Base-by-base conservation (phyloP, 1,140 invertebrate species). In the Bombus balteatus region DNA sequence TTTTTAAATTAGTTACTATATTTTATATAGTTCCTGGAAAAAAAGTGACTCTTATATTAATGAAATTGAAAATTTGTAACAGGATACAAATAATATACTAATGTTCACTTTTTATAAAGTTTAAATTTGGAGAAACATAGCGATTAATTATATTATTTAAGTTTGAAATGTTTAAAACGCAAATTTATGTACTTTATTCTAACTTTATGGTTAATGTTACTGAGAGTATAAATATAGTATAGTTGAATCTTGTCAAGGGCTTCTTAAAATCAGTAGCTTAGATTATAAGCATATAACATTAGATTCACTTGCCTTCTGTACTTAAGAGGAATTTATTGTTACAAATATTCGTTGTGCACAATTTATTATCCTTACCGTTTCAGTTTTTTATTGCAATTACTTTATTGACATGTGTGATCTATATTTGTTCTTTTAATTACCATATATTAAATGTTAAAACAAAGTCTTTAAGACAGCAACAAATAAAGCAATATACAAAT, bases 401-500 rank as follows among this genome's bases (percentile, higher is more conserved):
- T 73, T 72, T 37, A 28, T 73, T 8, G 18, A n/a, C 13, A 12
- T 65, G 47, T 43, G 12, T 47, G 43, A 37, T 37, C 18, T 75
- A 81, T 25, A 25, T 65, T 53, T 53, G 18, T 9, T 47, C 66
- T 39, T 18, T 62, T n/a, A n/a, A 62, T 62, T 34, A 32, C 2
- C 32, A 34, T 34, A 34, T 73, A 65, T 65, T 43, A 22, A 80
- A 28, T 65, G 32, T 80, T n/a, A 8, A 25, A 72, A 72, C 10
- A 65, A 66, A 73, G 18, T n/a, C 25, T 75, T 37, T 74, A 62
- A 79, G 47, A n/a, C 34, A 57, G n/a, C 72, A 85, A 81, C 32
- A 43, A 83, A 72, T 80, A 75, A 75, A 87, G 70, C 71, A 80
- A 80, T 75, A 80, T 75, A 68, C 15, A 57, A 59, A 47, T 84